Conservation (phyloP, 2,113 vertebrate species). For the Anas platyrhynchos region DNA sequence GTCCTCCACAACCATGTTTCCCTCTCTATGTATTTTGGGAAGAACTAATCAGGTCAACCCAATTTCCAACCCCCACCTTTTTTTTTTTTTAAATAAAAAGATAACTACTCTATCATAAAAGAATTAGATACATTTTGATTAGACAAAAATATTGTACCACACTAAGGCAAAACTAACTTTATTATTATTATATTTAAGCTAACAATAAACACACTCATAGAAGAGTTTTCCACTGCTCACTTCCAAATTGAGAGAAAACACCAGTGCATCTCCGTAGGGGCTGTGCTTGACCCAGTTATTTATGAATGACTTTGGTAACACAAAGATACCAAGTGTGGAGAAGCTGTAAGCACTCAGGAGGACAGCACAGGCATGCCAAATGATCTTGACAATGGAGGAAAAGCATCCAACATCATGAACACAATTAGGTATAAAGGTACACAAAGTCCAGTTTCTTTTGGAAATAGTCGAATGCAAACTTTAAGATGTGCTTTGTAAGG, state of each 20-base stretch:
- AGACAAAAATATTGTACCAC: background rate
- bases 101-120: background rate
- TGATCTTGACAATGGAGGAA: rapidly evolving
- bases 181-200: background rate
- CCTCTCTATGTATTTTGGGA: background rate
- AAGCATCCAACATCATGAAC: background rate
- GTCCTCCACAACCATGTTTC: background rate
- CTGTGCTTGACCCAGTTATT: background rate
- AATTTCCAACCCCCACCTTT: no score
- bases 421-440: background rate
- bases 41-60: background rate
- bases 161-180: background rate
- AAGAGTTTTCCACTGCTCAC: background rate
- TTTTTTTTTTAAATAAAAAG: no score
- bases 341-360: background rate
- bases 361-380: background rate
- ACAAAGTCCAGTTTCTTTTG: background rate
- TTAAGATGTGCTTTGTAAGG: rapidly evolving
- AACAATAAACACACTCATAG: background rate
- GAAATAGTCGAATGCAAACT: background rate
- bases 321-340: background rate
- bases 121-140: background rate
- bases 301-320: background rate
- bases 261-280: background rate
- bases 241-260: background rate